phyloP scores from a whole-genome alignment of 2,113 vertebrate genomes.

The Spea multiplicata region DNA sequence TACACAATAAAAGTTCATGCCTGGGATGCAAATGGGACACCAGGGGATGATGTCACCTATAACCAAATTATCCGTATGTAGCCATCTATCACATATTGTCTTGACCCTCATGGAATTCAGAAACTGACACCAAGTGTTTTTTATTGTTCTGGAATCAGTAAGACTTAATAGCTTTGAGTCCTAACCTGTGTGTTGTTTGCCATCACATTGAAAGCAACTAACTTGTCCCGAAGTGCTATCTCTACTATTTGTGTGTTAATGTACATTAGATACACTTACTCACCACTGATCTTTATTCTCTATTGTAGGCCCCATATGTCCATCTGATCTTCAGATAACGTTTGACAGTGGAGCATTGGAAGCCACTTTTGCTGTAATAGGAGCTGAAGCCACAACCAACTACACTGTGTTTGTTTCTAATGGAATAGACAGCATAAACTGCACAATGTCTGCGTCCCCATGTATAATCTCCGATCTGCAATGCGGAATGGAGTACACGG shows the following conservation, averaged over 20 bases:
- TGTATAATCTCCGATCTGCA: conserved; percentile 71
- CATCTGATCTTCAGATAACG: conserved; percentile 61
- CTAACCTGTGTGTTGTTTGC: too few relatives aligned
- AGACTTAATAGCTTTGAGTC: too few relatives aligned
- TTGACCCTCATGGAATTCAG: too few relatives aligned
- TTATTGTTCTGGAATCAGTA: too few relatives aligned
- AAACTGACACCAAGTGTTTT: too few relatives aligned
- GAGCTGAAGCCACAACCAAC: conserved; percentile 65
- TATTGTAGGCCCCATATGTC: conserved; percentile 60
- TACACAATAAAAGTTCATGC: conserved; percentile 83
- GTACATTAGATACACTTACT: too few relatives aligned
- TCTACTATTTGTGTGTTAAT: too few relatives aligned
- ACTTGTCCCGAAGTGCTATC: too few relatives aligned
- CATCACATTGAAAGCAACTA: too few relatives aligned
- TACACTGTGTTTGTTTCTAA: conserved; percentile 64
- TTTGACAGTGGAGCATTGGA: conserved; percentile 57
- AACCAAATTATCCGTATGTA: conserved; percentile 88
- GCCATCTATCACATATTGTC: neutral
- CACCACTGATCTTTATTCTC: neutral
- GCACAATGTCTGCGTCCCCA: conserved; percentile 56
- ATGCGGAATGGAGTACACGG: conserved; percentile 73
- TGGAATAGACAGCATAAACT: conserved; percentile 60
- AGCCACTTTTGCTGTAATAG: conserved; percentile 68
- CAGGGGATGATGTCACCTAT: conserved; percentile 76
- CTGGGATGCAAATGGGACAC: conserved; percentile 73